Percentiles rank a stretch among this genome's conserved stretches.
Conservation (phyloP, 2,797 vertebrate species). For the Tangara arthus region DNA sequence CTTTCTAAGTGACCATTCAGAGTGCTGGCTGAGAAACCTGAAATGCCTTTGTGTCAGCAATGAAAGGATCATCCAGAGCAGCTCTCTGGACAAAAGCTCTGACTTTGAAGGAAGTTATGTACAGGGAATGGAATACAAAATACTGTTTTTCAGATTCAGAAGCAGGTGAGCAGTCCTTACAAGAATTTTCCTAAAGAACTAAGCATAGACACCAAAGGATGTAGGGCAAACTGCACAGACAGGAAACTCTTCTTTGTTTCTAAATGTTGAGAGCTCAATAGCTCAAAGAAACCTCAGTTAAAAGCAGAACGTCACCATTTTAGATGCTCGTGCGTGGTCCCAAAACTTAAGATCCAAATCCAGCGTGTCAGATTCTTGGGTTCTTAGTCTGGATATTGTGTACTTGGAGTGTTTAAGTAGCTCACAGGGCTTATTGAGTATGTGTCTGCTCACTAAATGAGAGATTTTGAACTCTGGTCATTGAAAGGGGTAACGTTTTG, state of each 20-base stretch:
- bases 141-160: background rate
- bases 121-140: background rate
- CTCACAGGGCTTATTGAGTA: background rate
- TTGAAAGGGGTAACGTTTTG: background rate
- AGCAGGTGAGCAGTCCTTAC: background rate
- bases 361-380: background rate
- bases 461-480: background rate
- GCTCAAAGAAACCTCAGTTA: background rate
- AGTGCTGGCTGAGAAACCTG: background rate
- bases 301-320: background rate
- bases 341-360: background rate
- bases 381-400: background rate
- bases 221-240: background rate
- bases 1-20: slow-evolving; percentile 1
- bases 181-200: background rate
- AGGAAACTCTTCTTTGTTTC: background rate
- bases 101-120: background rate
- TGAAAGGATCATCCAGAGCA: background rate
- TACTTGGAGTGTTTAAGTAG: background rate
- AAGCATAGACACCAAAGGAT: background rate
- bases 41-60: background rate
- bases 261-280: background rate
- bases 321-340: background rate
- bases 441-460: background rate
- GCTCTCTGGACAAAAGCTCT: background rate